These are phyloP conservation scores for Chaetodon trifascialis DNA, from an alignment of 2,113 vertebrate species.

Conservation along the genomic window DNA sequence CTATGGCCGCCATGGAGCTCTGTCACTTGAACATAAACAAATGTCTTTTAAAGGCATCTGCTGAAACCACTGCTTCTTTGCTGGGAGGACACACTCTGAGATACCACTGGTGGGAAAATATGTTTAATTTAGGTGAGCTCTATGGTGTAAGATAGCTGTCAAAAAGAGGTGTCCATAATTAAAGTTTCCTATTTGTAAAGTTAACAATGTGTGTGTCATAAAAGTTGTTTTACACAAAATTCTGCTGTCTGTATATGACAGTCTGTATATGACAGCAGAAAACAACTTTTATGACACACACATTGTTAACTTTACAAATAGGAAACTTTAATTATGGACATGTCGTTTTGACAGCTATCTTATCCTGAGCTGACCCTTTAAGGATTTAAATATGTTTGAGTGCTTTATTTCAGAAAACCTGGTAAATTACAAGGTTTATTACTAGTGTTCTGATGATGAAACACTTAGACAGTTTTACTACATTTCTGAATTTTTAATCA, in stretches of 20 bases:
- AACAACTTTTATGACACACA: no score
- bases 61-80: not conserved
- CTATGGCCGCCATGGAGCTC: not conserved
- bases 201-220: no score
- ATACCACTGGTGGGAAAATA: not conserved
- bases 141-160: no score
- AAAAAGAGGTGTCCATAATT: no score
- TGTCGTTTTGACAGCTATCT: no score
- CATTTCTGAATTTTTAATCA: constrained; percentile 4
- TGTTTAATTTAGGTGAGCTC: not conserved
- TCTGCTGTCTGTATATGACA: no score
- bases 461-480: constrained; percentile 14
- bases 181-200: no score
- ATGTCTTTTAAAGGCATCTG: not conserved
- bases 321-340: no score
- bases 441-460: constrained; percentile 17
- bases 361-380: not conserved
- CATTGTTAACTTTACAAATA: no score
- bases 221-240: no score
- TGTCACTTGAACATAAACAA: not conserved
- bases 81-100: not conserved
- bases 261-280: no score
- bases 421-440: constrained; percentile 16
- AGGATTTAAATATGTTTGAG: constrained; percentile 3
- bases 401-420: not conserved